A percentile compares a stretch with the other conserved stretches of the same genome.
Evolutionary conservation across 2,113 vertebrate genomes (phyloP).

Genomic region (Halcyon senegalensis): DNA sequence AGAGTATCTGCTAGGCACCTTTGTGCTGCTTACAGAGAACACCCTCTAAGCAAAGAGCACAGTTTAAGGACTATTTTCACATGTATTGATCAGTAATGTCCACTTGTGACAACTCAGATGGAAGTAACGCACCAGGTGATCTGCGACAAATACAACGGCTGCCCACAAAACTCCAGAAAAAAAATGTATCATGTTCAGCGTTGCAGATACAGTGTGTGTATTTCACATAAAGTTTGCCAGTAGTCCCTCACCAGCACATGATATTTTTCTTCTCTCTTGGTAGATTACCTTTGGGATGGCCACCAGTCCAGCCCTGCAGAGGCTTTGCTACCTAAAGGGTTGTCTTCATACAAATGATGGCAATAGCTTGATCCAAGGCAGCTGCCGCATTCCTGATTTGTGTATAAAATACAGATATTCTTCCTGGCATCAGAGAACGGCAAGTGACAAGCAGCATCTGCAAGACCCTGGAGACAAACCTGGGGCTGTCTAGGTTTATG

Average conservation of each 20-base stretch:
- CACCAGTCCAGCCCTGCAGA: background rate
- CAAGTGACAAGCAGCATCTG: background rate
- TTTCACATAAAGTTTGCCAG: background rate
- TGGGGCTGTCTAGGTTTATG: background rate
- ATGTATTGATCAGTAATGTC: background rate
- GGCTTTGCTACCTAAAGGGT: background rate
- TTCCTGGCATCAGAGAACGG: background rate
- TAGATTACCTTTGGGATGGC: background rate
- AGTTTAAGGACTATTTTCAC: background rate
- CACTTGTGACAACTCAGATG: background rate
- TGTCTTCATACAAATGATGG: background rate
- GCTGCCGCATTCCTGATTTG: background rate
- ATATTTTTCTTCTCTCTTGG: background rate
- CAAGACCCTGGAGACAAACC: background rate
- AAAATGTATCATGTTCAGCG: accelerated
- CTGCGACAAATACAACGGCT: background rate
- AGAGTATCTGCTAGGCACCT: background rate
- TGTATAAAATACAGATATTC: background rate
- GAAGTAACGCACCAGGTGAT: background rate
- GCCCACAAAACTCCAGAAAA: background rate
- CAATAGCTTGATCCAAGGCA: background rate
- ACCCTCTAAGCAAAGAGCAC: background rate
- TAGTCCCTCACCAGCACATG: background rate
- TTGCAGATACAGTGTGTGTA: background rate
- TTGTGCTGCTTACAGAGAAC: background rate